Conservation (phyloP, 2,113 vertebrate species). For the Leucoraja erinaceus region DNA sequence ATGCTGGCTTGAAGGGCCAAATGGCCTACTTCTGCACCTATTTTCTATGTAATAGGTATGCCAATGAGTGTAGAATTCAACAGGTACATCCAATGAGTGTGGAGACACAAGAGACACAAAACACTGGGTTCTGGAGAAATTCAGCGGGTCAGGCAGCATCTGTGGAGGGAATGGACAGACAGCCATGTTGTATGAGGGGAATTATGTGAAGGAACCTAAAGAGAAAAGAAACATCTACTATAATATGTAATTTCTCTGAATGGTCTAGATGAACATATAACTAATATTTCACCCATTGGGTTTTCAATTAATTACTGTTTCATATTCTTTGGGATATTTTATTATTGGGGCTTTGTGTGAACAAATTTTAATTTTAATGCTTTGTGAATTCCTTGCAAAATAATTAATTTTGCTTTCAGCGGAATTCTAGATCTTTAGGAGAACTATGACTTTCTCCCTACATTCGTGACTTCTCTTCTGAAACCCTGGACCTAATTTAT, state of each 20-base stretch:
- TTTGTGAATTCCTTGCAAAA: not conserved
- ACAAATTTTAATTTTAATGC: not conserved
- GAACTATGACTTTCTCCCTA: not conserved
- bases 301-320: not conserved
- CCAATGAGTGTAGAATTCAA: too few relatives aligned
- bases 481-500: not conserved
- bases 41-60: too few relatives aligned
- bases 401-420: constrained; percentile 14
- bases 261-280: not conserved
- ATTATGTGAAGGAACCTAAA: not conserved
- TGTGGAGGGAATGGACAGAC: too few relatives aligned
- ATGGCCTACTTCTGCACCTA: too few relatives aligned
- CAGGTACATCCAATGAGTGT: too few relatives aligned
- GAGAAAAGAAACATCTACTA: not conserved
- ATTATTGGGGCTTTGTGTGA: not conserved
- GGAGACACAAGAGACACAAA: too few relatives aligned
- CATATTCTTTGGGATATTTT: not conserved
- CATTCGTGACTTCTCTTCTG: not conserved
- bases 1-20: too few relatives aligned
- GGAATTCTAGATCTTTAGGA: not conserved
- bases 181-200: not conserved
- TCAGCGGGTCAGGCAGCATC: too few relatives aligned
- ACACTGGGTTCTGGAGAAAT: too few relatives aligned
- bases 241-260: not conserved
- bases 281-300: not conserved